phyloP scores from a whole-genome alignment of 2,797 vertebrate genomes.

The Sparus aurata region DNA sequence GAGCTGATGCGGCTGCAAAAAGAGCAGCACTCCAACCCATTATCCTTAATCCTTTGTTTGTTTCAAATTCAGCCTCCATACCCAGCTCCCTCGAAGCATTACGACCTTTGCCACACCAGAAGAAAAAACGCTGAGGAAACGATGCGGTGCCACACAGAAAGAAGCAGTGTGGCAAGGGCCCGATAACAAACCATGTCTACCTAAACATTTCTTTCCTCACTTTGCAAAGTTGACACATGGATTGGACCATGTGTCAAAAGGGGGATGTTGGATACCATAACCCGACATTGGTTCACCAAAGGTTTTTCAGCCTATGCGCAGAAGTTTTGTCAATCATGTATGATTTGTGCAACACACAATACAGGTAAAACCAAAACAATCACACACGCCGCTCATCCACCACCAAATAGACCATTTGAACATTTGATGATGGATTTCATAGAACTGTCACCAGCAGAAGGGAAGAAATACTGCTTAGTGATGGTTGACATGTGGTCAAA shows the following conservation, averaged over 20 bases:
- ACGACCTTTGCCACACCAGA: no score
- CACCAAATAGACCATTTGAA: not conserved
- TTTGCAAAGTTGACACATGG: conserved; percentile 18
- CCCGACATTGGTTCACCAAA: not conserved
- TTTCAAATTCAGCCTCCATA: no score
- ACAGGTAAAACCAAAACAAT: not conserved
- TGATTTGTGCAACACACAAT: not conserved
- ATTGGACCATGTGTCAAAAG: conserved; percentile 12
- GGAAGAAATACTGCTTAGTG: conserved; percentile 8
- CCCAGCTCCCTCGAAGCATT: no score
- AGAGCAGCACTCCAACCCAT: no score
- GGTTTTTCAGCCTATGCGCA: not conserved
- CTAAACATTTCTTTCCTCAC: not conserved
- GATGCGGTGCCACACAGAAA: no score
- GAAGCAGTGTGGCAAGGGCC: no score
- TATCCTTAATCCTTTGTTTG: no score
- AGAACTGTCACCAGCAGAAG: not conserved
- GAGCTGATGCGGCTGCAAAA: no score
- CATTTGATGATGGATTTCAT: conserved; percentile 29
- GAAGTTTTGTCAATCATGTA: not conserved
- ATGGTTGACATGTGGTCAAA: conserved; percentile 15
- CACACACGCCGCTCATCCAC: not conserved
- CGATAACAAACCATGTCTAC: no score
- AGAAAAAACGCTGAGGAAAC: no score
- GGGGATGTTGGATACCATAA: not conserved